phyloP scores from a whole-genome alignment of 2,113 vertebrate species.

The Cephalophus harveyi region DNA sequence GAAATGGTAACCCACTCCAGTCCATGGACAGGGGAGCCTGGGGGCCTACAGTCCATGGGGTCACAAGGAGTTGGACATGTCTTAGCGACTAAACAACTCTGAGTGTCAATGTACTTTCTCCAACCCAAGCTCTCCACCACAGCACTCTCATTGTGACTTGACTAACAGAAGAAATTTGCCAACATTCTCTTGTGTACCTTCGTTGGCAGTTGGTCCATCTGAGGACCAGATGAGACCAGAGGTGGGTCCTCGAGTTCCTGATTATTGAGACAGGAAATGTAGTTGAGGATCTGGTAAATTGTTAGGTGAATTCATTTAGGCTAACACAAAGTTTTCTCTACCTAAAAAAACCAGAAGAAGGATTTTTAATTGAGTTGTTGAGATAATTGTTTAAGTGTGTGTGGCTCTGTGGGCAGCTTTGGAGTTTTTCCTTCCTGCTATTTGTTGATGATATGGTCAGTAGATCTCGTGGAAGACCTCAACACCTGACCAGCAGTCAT shows the following conservation, averaged over 20 bases:
- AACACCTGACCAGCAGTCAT: background rate
- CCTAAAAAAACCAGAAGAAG: background rate
- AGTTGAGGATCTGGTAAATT: background rate
- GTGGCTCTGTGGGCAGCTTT: background rate
- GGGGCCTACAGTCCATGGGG: background rate
- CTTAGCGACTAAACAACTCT: background rate
- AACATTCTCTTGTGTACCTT: background rate
- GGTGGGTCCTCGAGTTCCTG: background rate
- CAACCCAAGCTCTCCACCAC: background rate
- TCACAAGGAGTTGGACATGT: background rate
- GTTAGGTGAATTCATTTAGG: background rate
- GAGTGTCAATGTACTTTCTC: background rate
- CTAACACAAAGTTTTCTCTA: background rate
- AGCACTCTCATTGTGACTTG: background rate
- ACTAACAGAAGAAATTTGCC: background rate
- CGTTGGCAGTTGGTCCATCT: background rate
- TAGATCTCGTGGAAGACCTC: background rate
- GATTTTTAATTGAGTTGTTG: background rate
- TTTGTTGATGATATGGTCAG: background rate
- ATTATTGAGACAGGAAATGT: background rate
- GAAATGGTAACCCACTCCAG: background rate
- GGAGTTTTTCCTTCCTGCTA: background rate
- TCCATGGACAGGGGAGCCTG: background rate
- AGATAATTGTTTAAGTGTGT: background rate
- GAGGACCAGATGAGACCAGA: background rate